These are phyloP conservation scores for Nerophis lumbriciformis DNA, from an alignment of 2,113 vertebrate species.

Conservation along the genomic window DNA sequence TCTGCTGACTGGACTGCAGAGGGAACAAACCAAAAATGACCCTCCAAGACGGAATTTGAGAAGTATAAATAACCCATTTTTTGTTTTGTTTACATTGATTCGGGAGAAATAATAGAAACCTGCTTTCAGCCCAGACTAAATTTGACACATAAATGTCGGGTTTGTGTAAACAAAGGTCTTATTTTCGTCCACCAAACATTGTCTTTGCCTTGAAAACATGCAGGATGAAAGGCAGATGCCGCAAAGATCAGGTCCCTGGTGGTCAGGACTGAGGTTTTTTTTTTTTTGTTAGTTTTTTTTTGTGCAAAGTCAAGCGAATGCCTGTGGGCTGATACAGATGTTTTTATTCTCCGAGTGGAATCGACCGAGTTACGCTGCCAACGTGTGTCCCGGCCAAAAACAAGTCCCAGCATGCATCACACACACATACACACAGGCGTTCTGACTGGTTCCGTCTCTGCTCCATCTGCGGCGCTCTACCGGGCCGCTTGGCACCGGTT, in stretches of 20 bases:
- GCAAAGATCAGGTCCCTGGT: slow-evolving; percentile 42
- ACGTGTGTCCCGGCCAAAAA: slow-evolving; percentile 33
- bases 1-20: slow-evolving; percentile 13
- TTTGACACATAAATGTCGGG: slow-evolving; percentile 11
- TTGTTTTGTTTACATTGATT: neutral
- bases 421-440: slow-evolving; percentile 9
- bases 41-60: slow-evolving; percentile 5
- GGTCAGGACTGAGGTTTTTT: slow-evolving; percentile 30
- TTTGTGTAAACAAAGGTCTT: slow-evolving; percentile 15
- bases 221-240: slow-evolving; percentile 30
- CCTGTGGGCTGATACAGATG: slow-evolving; percentile 48
- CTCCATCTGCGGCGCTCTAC: slow-evolving; percentile 20
- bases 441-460: slow-evolving; percentile 14
- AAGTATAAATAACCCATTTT: slow-evolving; percentile 4
- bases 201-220: slow-evolving; percentile 40
- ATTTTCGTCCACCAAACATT: slow-evolving; percentile 20
- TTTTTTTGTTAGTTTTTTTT: too few species aligned
- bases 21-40: slow-evolving; percentile 8
- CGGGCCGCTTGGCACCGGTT: slow-evolving; percentile 15
- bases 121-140: neutral
- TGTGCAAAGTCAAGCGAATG: slow-evolving; percentile 52
- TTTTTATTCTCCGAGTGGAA: slow-evolving; percentile 42
- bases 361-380: slow-evolving; percentile 30
- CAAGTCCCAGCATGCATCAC: slow-evolving; percentile 29
- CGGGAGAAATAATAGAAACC: neutral